Evolutionary conservation across 2,797 vertebrate genomes (phyloP), one percentile per base, ranked within the genome.

Genomic region (Brachyrhaphis roseni): DNA sequence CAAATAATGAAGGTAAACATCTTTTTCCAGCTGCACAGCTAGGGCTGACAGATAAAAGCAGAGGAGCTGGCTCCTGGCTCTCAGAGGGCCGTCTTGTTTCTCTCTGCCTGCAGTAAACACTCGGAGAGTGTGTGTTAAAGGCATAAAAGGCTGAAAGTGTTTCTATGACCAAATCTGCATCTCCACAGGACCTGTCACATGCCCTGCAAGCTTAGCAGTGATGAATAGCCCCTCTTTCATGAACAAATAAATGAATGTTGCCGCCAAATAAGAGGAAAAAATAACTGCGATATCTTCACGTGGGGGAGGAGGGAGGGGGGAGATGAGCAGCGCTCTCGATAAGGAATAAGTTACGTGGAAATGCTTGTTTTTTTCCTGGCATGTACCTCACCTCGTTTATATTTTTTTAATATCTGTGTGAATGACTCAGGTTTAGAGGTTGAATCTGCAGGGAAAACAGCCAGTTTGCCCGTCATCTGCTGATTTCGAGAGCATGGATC

Each of bases 191-290:
- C 78, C 86, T 89, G 87, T 90, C 92, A 89, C 87, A 83, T 75
- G 84, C 76, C 72, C 83, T 78, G 82, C 76, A 51, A 84, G 82
- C 76, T 84, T 70, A 53, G 81, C 78, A 77, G 84, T 93, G 92
- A 94, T 91, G 78, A 93, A 94, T 90, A 84, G 85, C 80, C 68
- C 71, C 80, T 83, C 82, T 92, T 94, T 87, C 82, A 84, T 81
- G 79, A 86, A 46, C 70, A 83, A 86, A 90, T 83, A 78, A 86
- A 87, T 87, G 31, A 89, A 87, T 71, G 72, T 66, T 71, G 72
- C 66, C 78, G 34, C 45, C 77, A 89, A 79, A 81, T 64, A 47
- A 62, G 45, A 26, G 28, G 28, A 13, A 77, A 45, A 76, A 86
- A 82, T 79, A n/a, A 89, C 82, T 82, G 49, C 31, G 74, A 39